phyloP scores from a whole-genome alignment of 1,140 invertebrate species.

The Lasioglossum albipes region DNA sequence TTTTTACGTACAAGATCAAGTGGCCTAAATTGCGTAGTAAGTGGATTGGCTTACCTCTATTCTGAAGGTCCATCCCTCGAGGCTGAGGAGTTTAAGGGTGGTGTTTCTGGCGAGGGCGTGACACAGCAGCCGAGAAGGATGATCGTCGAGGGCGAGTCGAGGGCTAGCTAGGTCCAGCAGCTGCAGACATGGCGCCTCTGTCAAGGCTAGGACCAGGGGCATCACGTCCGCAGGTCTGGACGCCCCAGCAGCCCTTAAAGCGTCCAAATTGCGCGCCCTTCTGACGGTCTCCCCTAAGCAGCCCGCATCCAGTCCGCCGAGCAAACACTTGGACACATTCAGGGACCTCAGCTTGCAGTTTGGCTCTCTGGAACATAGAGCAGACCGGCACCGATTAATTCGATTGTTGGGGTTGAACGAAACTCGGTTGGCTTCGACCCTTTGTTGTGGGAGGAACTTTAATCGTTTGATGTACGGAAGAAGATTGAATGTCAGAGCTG shows the following conservation, averaged over 20 bases:
- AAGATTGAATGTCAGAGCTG: too few relatives aligned
- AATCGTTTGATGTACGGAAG: too few relatives aligned
- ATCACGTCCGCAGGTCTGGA: constrained; percentile 78
- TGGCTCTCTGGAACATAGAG: constrained; percentile 68
- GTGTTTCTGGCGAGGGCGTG: constrained; percentile 80
- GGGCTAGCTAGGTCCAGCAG: constrained; percentile 81
- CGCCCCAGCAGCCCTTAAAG: constrained; percentile 80
- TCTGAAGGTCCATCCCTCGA: constrained; percentile 82
- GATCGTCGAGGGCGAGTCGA: constrained; percentile 80
- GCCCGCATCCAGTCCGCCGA: constrained; percentile 79
- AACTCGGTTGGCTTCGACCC: too few relatives aligned
- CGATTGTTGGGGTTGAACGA: neutral
- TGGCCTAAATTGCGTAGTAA: neutral
- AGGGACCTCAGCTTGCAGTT: constrained; percentile 79
- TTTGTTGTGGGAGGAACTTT: too few relatives aligned
- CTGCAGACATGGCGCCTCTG: constrained; percentile 80
- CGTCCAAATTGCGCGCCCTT: constrained; percentile 79
- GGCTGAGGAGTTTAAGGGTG: constrained; percentile 79
- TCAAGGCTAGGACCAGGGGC: constrained; percentile 80
- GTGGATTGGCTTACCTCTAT: constrained; percentile 77
- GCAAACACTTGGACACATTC: constrained; percentile 80
- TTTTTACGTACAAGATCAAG: too few relatives aligned
- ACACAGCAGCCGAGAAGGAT: constrained; percentile 80
- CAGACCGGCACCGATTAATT: constrained; percentile 28
- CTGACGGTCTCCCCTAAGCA: constrained; percentile 82